Evolutionary conservation across 2,113 vertebrate species (phyloP).

Genomic region (Labeo rohita): DNA sequence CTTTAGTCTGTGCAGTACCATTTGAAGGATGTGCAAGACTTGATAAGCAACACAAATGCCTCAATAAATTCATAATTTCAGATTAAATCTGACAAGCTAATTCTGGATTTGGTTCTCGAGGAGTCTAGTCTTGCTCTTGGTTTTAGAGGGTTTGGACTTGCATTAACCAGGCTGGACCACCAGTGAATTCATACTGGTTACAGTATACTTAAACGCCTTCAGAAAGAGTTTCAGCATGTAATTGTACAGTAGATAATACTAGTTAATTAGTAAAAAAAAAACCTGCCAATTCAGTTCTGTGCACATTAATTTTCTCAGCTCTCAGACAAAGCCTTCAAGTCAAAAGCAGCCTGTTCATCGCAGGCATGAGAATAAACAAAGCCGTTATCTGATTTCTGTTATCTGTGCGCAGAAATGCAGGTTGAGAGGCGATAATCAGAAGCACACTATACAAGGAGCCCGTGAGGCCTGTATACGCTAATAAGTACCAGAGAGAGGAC

Average conservation of each 20-base stretch:
- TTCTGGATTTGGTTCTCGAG: not conserved
- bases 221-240: not conserved
- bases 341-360: not conserved
- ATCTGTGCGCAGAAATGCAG: not conserved
- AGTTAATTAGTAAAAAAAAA: not conserved
- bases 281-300: not conserved
- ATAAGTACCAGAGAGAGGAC: conserved; percentile 23
- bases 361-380: not conserved
- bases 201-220: not conserved
- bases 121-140: not conserved
- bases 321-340: not conserved
- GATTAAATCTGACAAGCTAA: not conserved
- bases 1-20: not conserved
- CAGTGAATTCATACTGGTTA: not conserved
- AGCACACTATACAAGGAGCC: not conserved
- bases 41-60: not conserved
- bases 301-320: not conserved
- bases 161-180: not conserved
- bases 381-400: conserved; percentile 9
- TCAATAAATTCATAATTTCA: not conserved
- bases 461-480: not conserved
- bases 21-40: not conserved
- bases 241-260: not conserved
- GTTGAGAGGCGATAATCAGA: conserved; percentile 15
- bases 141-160: no score